Base-by-base conservation (phyloP, 1,140 invertebrate species). In the Anastrepha obliqua region DNA sequence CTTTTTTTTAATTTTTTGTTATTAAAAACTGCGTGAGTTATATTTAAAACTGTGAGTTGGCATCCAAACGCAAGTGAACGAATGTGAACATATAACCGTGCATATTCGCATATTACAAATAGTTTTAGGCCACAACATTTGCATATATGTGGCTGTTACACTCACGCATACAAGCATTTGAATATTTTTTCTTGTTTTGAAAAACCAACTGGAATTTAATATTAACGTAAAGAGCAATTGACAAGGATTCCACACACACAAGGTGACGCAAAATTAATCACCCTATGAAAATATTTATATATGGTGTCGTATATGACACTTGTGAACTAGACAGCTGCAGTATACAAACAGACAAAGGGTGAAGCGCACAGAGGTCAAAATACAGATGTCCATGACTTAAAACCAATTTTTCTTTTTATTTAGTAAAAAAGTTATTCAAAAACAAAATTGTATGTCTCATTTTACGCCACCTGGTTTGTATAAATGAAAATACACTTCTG, bases 151-250 rank as follows among this genome's bases (percentile, higher is more conserved):
- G 39, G 15, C 11, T 64, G 62, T 64, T 20, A n/a, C 60, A 4
- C 13, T 15, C 8, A 62, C 60, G 20, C 11, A 29, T 7, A 29
- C 8, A 65, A 20, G 1, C 0, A 29, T 65, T 20, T 65, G 20
- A 9, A 20, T 39, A 39, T 17, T 62, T 62, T 65, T 65, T 65
- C 11, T 65, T 65, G 64, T 13, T 2, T 29, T 39, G 7, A 65
- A 65, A 65, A 65, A 65, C 55, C 55, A 58, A 9, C 39, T 65
- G 64, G 20, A 65, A 65, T 65, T 65, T 65, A 65, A 65, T 65
- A 39, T 65, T 65, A 8, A 5, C 64, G 64, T 65, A 29, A 39
- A 65, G 64, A 3, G 64, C 64, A n/a, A 65, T 65, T 65, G 64
- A 65, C 64, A 11, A 29, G 20, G 6, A 29, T 65, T 65, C 7